Conservation (phyloP, 2,797 vertebrate genomes). For the Oryzias sinensis region DNA sequence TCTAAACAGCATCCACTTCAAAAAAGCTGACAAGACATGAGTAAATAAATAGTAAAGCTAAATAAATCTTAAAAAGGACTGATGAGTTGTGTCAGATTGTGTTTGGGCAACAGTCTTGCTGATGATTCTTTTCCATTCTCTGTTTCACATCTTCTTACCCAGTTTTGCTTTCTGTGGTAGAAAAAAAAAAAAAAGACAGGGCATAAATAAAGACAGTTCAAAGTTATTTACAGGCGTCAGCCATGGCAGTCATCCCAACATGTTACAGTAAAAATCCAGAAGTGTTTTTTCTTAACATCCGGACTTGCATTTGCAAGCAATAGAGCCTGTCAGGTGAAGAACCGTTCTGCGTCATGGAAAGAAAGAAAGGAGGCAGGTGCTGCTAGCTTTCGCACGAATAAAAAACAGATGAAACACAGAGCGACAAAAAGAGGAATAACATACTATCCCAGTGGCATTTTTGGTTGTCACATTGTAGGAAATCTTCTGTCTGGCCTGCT, state of each 20-base stretch:
- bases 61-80: constrained; percentile 49
- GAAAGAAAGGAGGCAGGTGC: constrained; percentile 1
- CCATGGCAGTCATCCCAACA: constrained; percentile 22
- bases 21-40: constrained; percentile 37
- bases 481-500: constrained; percentile 88
- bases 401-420: constrained; percentile 21
- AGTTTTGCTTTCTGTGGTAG: constrained; percentile 94
- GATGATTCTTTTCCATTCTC: constrained; percentile 57
- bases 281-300: constrained; percentile 35
- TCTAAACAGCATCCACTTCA: constrained; percentile 41
- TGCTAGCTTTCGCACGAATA: constrained; percentile 2
- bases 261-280: constrained; percentile 20
- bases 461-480: constrained; percentile 91
- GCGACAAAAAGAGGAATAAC: constrained; percentile 46
- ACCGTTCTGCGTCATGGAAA: constrained; percentile 15
- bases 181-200: constrained; percentile 6
- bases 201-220: constrained; percentile 40
- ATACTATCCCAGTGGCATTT: constrained; percentile 92
- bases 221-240: constrained; percentile 49
- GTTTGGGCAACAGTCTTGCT: constrained; percentile 48
- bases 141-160: constrained; percentile 90
- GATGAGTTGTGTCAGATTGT: constrained; percentile 58
- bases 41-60: constrained; percentile 52
- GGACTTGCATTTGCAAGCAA: constrained; percentile 29
- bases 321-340: constrained; percentile 10